phyloP scores from a whole-genome alignment of 1,140 invertebrate genomes.

The Harlomillsia oculata region DNA sequence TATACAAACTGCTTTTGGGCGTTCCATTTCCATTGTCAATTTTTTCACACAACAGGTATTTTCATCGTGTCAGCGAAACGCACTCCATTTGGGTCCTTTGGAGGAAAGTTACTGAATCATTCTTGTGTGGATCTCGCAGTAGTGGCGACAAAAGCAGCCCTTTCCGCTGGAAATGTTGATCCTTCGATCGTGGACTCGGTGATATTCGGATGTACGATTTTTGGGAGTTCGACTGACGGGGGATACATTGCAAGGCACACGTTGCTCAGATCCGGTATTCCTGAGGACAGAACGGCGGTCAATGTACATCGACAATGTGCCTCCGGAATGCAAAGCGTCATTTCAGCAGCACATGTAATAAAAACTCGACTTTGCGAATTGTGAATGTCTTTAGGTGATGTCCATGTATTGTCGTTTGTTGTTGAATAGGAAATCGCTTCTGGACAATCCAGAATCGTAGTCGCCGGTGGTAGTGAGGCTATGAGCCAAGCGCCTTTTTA shows the following conservation, averaged over 20 bases:
- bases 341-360: slow-evolving; percentile 66
- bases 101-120: slow-evolving; percentile 70
- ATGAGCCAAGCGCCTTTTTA: slow-evolving; percentile 89
- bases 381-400: background rate
- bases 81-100: slow-evolving; percentile 95
- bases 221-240: slow-evolving; percentile 73
- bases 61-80: slow-evolving; percentile 94
- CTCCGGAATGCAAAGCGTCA: slow-evolving; percentile 87
- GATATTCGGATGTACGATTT: slow-evolving; percentile 78
- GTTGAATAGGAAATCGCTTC: slow-evolving; percentile 58
- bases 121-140: slow-evolving; percentile 74
- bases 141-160: slow-evolving; percentile 68
- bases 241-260: slow-evolving; percentile 73
- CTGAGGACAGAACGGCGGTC: slow-evolving; percentile 66
- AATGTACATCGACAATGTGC: slow-evolving; percentile 85
- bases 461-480: slow-evolving; percentile 54
- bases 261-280: slow-evolving; percentile 70
- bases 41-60: slow-evolving; percentile 53
- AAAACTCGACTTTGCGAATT: background rate
- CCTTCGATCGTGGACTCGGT: slow-evolving; percentile 74
- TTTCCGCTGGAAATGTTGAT: slow-evolving; percentile 67
- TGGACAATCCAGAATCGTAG: slow-evolving; percentile 72
- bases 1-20: background rate
- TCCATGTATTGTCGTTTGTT: background rate
- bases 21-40: too few relatives aligned